Percentiles rank a stretch among this genome's conserved stretches.
These are phyloP conservation scores for Medauroidea extradentata DNA, from an alignment of 1,140 invertebrate genomes.

Conservation along the genomic window DNA sequence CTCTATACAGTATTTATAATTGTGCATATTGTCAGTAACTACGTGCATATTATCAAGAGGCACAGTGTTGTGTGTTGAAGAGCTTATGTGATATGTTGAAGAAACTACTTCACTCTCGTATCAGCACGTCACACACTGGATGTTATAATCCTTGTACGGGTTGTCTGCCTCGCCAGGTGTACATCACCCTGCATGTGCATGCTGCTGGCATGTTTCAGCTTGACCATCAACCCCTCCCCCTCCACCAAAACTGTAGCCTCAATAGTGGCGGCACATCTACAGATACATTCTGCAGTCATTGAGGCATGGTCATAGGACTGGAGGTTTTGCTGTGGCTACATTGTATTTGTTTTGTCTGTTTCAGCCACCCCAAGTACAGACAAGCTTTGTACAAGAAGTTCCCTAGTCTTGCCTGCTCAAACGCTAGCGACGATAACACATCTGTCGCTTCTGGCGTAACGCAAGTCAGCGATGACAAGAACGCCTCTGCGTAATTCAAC, in stretches of 20 bases:
- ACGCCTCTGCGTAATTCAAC: constrained; percentile 44
- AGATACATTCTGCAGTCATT: neutral
- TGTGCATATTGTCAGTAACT: too few species aligned
- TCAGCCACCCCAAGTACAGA: constrained; percentile 71
- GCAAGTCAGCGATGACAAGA: constrained; percentile 46
- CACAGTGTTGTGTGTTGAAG: too few species aligned
- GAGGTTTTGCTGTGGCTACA: neutral
- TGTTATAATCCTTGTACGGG: too few species aligned
- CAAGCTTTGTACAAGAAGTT: constrained; percentile 65
- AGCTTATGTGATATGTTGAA: too few species aligned
- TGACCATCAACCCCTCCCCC: neutral
- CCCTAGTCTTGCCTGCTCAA: constrained; percentile 57
- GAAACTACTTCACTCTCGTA: too few species aligned
- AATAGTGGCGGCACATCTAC: neutral
- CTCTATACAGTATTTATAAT: too few species aligned
- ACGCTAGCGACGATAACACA: constrained; percentile 44
- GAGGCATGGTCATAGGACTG: neutral
- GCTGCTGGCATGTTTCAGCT: neutral
- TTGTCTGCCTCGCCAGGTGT: neutral
- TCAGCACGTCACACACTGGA: too few species aligned
- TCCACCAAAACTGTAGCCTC: neutral
- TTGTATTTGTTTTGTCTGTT: neutral
- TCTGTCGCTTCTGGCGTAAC: constrained; percentile 48
- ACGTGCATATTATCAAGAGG: too few species aligned
- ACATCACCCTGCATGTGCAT: neutral